Percentiles rank a stretch among this genome's conserved stretches.
phyloP scores from a whole-genome alignment of 2,888 invertebrate genomes.

The Hermaeophaga mercurialis region DNA sequence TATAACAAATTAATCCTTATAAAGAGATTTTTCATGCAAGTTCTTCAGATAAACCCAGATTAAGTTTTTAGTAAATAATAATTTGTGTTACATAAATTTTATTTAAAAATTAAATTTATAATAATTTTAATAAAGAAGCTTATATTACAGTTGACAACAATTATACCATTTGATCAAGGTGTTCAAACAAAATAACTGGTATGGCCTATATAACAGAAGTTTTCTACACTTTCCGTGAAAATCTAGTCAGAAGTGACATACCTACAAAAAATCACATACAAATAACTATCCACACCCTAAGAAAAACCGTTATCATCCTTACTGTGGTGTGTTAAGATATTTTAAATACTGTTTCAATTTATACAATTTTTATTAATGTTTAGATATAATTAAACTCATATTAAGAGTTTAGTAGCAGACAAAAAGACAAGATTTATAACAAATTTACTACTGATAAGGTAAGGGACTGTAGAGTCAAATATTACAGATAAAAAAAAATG shows the following conservation, averaged over 20 bases:
- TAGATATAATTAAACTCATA: too few species aligned
- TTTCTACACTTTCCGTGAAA: conserved; percentile 34
- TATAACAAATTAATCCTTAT: too few species aligned
- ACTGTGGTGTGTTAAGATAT: conserved; percentile 21
- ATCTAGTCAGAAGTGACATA: conserved; percentile 34
- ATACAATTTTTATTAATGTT: too few species aligned
- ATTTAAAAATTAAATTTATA: conserved; percentile 51
- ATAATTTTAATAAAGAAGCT: conserved; percentile 49
- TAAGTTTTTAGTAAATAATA: too few species aligned
- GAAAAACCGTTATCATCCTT: background rate
- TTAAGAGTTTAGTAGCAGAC: too few species aligned
- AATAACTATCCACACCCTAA: conserved; percentile 29
- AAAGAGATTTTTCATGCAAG: too few species aligned
- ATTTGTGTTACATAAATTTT: conserved; percentile 45
- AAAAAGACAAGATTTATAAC: too few species aligned
- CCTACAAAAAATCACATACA: conserved; percentile 35
- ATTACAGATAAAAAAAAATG: too few species aligned
- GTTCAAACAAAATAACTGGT: conserved; percentile 39
- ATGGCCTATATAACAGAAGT: conserved; percentile 34
- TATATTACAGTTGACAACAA: conserved; percentile 47
- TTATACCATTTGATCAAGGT: conserved; percentile 38
- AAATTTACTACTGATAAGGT: too few species aligned
- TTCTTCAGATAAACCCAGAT: too few species aligned
- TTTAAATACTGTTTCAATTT: conserved; percentile 9
- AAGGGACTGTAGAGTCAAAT: too few species aligned